Base-by-base conservation (phyloP, 2,113 vertebrate species). In the Mormyrus lacerda region DNA sequence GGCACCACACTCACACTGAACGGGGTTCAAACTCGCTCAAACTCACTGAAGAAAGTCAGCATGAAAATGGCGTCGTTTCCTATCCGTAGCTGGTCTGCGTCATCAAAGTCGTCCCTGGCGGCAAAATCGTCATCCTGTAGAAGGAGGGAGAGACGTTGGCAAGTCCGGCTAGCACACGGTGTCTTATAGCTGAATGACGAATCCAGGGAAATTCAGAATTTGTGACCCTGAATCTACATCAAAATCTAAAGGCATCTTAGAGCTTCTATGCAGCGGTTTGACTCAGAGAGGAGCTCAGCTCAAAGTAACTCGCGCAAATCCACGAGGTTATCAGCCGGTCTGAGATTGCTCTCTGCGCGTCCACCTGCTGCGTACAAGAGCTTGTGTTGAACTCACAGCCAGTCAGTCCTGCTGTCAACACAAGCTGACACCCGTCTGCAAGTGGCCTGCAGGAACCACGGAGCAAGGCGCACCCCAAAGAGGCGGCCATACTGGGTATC, bases 41-140 rank as follows among this genome's bases (percentile, higher is more conserved):
- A 97, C 98, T 98, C 93, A 99, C 98, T 99, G 95, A 99, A 99
- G 93, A 99, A 99, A 7, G 98, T 99, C 87, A 99, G 94, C 98
- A 99, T 99, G 94, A 99, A 99, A 93, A 99, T 97, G 93, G 98
- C 98, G 73, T 99, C 98, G 0, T 99, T 99, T 92, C 98, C 98
- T 97, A 99, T 99, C 95, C 98, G 97, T 93, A 99, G 95, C 94
- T 99, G 98, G 93, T 99, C 98, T 0, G 97, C 94, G 91, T 99
- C 98, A 51, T 99, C 98, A 94, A 98, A 98, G 91, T 99, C 98
- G 90, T 99, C 97, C 91, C 97, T 95, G 93, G 96, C 93, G 92
- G 97, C 97, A 95, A 98, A 98, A 89, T 99, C 98, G 0, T 99
- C 98, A 91, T 99, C 98, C 98, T 99, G 94, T 50, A 45, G 17